A percentile compares a stretch with the other conserved stretches of the same genome.
These are phyloP conservation scores for Ips typographus DNA, from an alignment of 1,140 invertebrate genomes.

Conservation along the genomic window DNA sequence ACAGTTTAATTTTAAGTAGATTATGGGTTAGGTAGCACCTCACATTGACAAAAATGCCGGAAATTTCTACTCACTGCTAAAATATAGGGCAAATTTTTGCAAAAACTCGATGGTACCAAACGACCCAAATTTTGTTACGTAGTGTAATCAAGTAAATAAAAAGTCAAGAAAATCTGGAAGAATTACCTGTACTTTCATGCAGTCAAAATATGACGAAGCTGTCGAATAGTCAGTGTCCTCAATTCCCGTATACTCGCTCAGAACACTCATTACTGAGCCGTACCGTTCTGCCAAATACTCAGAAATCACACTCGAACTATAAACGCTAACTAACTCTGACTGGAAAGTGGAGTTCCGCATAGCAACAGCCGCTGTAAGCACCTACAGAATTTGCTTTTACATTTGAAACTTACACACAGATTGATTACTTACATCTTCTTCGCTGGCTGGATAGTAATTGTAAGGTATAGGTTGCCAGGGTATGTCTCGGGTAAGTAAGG, in stretches of 20 bases:
- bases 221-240: no score
- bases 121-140: no score
- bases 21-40: no score
- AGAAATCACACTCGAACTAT: neutral
- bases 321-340: neutral
- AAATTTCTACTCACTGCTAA: no score
- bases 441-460: slow-evolving; percentile 25
- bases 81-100: no score
- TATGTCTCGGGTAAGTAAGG: slow-evolving; percentile 53
- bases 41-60: no score
- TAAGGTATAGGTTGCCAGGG: slow-evolving; percentile 62
- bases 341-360: neutral
- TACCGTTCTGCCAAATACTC: neutral
- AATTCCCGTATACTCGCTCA: no score
- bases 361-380: neutral
- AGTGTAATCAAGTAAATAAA: no score
- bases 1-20: no score
- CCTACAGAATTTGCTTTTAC: no score
- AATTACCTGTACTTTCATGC: slow-evolving; percentile 9
- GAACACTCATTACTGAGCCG: neutral
- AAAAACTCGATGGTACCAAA: no score
- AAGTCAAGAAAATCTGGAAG: neutral
- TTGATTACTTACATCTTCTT: neutral
- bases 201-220: neutral
- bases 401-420: no score